These are phyloP conservation scores for Phorcus lineatus DNA, from an alignment of 2,888 invertebrate genomes.

Conservation along the genomic window DNA sequence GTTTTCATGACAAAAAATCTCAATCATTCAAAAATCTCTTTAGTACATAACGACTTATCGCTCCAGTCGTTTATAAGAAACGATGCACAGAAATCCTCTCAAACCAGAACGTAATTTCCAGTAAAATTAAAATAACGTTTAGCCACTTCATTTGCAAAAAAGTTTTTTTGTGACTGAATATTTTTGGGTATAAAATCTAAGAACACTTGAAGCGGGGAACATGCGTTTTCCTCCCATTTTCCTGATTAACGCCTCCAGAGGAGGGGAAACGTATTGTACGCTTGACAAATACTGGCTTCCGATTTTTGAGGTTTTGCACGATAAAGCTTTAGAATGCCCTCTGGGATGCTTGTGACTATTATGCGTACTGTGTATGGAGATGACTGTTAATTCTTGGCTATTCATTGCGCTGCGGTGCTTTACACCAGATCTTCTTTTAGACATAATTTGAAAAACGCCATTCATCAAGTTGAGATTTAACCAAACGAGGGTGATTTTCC, in stretches of 20 bases:
- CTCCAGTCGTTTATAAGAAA: too few relatives aligned
- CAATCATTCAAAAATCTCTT: too few relatives aligned
- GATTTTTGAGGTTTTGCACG: conserved; percentile 24
- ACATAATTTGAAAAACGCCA: conserved; percentile 20
- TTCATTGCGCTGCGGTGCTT: background rate
- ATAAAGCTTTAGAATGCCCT: conserved; percentile 12
- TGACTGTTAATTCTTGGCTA: background rate
- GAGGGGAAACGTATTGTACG: conserved; percentile 2
- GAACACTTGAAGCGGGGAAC: background rate
- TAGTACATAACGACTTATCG: too few relatives aligned
- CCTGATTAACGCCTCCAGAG: background rate
- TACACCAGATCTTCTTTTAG: background rate
- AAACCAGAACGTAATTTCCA: too few relatives aligned
- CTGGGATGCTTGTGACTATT: background rate
- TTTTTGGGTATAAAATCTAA: background rate
- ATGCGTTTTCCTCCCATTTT: conserved; percentile 12
- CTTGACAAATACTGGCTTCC: conserved; percentile 14
- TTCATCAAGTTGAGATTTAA: conserved; percentile 25
- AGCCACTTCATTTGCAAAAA: background rate
- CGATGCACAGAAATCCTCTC: too few relatives aligned
- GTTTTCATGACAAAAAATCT: too few relatives aligned
- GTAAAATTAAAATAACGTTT: background rate
- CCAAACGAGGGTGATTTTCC: conserved; percentile 25
- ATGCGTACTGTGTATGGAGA: background rate
- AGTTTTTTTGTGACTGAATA: background rate